Conservation (phyloP, 2,888 invertebrate genomes). For the Abrostola tripartita region DNA sequence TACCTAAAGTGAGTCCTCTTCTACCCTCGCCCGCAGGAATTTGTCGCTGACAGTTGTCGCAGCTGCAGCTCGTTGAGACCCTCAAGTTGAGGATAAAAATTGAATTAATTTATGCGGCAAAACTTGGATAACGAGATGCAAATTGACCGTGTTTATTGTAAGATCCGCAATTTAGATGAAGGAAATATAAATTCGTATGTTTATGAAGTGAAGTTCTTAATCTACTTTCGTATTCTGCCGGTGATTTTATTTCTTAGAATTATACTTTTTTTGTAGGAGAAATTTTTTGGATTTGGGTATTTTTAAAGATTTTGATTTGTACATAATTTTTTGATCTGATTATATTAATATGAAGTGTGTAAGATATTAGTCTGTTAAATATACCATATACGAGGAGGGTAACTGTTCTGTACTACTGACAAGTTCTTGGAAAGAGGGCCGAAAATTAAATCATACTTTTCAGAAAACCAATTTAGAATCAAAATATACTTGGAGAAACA, state of each 20-base stretch:
- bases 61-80: conserved; percentile 57
- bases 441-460: no score
- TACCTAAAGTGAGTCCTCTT: conserved; percentile 42
- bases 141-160: conserved; percentile 48
- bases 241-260: neutral
- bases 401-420: no score
- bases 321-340: no score
- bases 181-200: conserved; percentile 10
- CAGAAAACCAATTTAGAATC: no score
- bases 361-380: no score
- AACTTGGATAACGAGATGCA: conserved; percentile 55
- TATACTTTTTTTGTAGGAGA: neutral
- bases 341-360: no score
- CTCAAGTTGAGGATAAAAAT: conserved; percentile 61
- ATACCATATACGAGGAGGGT: no score
- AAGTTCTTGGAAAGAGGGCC: no score
- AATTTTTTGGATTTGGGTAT: neutral
- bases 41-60: conserved; percentile 66
- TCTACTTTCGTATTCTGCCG: conserved; percentile 2
- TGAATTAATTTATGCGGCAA: conserved; percentile 64
- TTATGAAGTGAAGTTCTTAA: neutral
- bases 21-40: conserved; percentile 58
- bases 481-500: no score
- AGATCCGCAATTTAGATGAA: conserved; percentile 21
- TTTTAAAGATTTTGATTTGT: neutral